Conservation (phyloP, 2,113 vertebrate species). For the Brevimyrus niger region DNA sequence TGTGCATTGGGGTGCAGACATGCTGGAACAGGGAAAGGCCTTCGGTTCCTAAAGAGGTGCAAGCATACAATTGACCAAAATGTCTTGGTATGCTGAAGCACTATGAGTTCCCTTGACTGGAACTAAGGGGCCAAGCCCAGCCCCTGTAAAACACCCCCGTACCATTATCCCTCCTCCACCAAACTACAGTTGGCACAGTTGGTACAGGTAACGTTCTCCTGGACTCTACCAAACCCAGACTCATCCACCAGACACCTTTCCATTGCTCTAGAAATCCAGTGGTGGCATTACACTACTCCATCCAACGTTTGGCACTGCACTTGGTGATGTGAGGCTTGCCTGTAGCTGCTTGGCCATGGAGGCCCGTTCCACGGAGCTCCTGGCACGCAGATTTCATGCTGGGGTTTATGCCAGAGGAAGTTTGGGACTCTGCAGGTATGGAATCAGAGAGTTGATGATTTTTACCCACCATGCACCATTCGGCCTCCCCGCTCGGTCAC, state of each 20-base stretch:
- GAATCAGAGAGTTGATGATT: not conserved
- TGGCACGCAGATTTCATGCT: not conserved
- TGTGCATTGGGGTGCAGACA: not conserved
- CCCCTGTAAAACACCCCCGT: not conserved
- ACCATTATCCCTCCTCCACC: not conserved
- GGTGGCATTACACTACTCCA: not conserved
- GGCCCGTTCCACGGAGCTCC: not conserved
- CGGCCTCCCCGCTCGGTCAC: fast-evolving
- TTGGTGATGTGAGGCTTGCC: not conserved
- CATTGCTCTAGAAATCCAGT: not conserved
- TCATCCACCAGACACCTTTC: not conserved
- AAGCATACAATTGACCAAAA: not conserved
- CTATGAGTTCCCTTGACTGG: not conserved
- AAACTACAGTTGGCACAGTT: not conserved
- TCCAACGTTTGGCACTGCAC: fast-evolving
- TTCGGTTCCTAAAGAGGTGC: not conserved
- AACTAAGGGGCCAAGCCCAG: not conserved
- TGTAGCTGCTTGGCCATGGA: not conserved
- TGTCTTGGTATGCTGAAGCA: not conserved
- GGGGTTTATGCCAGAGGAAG: not conserved
- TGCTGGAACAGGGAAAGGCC: not conserved
- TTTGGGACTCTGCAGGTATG: not conserved
- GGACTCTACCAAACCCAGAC: not conserved
- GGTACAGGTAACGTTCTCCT: not conserved
- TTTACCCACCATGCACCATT: not conserved